Base-by-base conservation (phyloP, 2,797 vertebrate genomes). In the Sebastes kiyomatsui region DNA sequence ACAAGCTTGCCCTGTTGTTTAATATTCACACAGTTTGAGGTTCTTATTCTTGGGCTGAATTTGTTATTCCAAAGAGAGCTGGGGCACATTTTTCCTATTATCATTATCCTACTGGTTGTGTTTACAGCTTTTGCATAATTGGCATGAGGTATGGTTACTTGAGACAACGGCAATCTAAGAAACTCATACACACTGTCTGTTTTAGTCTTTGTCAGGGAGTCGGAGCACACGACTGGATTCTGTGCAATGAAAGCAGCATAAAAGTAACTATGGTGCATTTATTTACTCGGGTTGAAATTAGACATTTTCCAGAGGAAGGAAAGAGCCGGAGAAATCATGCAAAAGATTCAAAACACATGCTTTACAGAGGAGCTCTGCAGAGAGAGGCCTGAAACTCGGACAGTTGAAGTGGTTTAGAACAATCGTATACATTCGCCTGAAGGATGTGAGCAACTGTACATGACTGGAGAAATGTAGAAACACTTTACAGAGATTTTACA, bases 271-370 rank as follows among this genome's bases (percentile, higher is more conserved):
- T 33, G 58, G 75, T 8, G 11, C 90, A 88, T 91, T 85, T 88
- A 90, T 90, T 89, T 89, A 82, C 66, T 70, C 55, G 22, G 64
- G 9, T 46, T 84, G 69, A 92, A 93, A 89, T 88, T 82, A 92
- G 79, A 81, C 81, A 77, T 79, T 92, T 87, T 91, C 88, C 89
- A 90, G 87, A 89, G 83, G 81, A 84, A 85, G 84, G 78, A 90
- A 75, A 79, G 12, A 90, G 87, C 79, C 38, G 73, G 11, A 42
- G 80, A 92, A 93, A 86, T 77, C 87, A 87, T 84, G 77, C 62
- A 52, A 72, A 42, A 86, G 86, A 92, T 93, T 91, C 79, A 87
- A 93, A 94, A 90, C 94, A 94, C 93, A 79, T 94, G 93, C 58
- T 80, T 65, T 14, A 8, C 30, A 22, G 70, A 83, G 80, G 2